Evolutionary conservation across 2,888 invertebrate species (phyloP).

Genomic region (Flexamia atlantica): DNA sequence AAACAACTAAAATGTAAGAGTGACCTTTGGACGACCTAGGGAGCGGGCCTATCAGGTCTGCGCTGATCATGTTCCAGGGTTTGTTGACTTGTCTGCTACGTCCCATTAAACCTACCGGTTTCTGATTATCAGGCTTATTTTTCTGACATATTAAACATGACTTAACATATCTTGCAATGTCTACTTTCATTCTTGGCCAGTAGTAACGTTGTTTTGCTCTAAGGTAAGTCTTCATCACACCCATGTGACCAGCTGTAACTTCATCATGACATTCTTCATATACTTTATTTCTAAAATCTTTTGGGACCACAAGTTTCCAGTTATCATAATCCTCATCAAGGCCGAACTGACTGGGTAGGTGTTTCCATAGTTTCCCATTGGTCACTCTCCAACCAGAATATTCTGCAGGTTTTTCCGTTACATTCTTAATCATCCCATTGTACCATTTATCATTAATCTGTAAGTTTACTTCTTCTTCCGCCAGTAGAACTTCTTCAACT

Average conservation of each 20-base stretch:
- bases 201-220: conserved; percentile 13
- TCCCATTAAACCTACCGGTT: conserved; percentile 36
- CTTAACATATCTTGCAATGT: background rate
- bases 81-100: background rate
- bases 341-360: background rate
- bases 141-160: conserved; percentile 8
- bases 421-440: background rate
- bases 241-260: conserved; percentile 27
- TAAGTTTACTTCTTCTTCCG: too few species aligned
- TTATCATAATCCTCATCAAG: background rate
- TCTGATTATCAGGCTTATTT: background rate
- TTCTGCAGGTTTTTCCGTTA: background rate
- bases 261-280: conserved; percentile 17
- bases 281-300: background rate
- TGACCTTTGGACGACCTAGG: conserved; percentile 70
- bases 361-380: background rate
- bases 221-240: conserved; percentile 20
- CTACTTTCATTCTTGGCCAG: conserved; percentile 34
- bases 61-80: conserved; percentile 48
- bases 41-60: conserved; percentile 71
- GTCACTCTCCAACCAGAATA: conserved; percentile 40
- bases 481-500: too few species aligned
- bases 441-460: conserved; percentile 17
- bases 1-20: conserved; percentile 68
- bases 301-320: background rate